Base-by-base conservation (phyloP, 2,797 vertebrate genomes). In the Micromesistius poutassou region DNA sequence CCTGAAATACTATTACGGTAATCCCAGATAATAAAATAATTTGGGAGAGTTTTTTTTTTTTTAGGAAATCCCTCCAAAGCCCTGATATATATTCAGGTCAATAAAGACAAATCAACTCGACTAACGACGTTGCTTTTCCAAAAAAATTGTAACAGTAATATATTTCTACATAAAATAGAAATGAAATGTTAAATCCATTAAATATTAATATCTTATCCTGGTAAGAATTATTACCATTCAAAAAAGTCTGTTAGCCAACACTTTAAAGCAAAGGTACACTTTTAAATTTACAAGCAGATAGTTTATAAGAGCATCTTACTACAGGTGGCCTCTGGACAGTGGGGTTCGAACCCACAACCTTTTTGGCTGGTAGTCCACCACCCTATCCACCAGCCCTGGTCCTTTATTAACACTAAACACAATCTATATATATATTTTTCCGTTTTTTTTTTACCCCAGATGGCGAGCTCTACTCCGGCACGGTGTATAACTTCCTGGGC, bases 381-480 rank as follows among this genome's bases (percentile, higher is more conserved):
- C 1, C n/a, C 55, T 25, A n/a, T 42, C 22, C 10, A 10, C 46
- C 22, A 62, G 8, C n/a, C 55, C 55, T 62, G 5, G 22, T 62
- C 50, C 22, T 62, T 62, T 62, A 62, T 25, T 25, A 8, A n/a
- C 25, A n/a, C 7, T 25, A 0, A n/a, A 25, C n/a, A 62, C 6
- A 25, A 62, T 25, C 30, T 68, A 13, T 71, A 42, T 80, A n/a
- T n/a, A n/a, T n/a, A n/a, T n/a, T n/a, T n/a, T n/a, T 31, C 88
- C 76, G 0, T 79, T 74, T 70, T 78, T 79, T 84, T 77, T 77
- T 35, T 35, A 35, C 25, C 9, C 87, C 91, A 99, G 98, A 98
- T 84, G 96, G 96, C 73, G 97, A 97, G 78, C 94, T 99, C 76
- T 99, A 99, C 88, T 97, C 98, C 0, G 98, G 97, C 76, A 99